Conservation (phyloP, 2,888 invertebrate genomes). For the Seladonia tumulorum region DNA sequence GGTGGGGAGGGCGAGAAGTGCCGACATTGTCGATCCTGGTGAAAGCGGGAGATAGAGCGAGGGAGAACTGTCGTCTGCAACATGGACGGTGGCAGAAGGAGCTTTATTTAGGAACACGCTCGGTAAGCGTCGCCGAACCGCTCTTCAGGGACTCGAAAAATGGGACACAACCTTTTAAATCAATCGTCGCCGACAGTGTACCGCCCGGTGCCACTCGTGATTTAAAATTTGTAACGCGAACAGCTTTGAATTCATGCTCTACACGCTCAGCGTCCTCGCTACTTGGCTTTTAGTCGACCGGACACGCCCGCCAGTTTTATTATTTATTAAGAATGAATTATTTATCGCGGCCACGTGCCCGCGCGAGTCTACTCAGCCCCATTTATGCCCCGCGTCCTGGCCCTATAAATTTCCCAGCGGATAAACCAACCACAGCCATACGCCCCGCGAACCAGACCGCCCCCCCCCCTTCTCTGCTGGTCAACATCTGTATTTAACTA, state of each 20-base stretch:
- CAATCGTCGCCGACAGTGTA: constrained; percentile 49
- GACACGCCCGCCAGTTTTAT: constrained; percentile 25
- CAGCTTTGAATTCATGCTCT: constrained; percentile 22
- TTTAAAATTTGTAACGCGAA: constrained; percentile 41
- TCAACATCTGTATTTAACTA: constrained; percentile 20
- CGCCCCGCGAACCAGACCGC: neutral
- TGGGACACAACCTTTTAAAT: constrained; percentile 60
- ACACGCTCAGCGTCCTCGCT: neutral
- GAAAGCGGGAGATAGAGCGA: neutral
- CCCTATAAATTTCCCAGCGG: constrained; percentile 6
- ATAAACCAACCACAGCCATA: constrained; percentile 6
- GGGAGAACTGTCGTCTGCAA: constrained; percentile 24
- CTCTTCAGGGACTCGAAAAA: constrained; percentile 54
- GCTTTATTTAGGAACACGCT: constrained; percentile 52
- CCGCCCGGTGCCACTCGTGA: constrained; percentile 30
- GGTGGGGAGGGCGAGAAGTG: neutral
- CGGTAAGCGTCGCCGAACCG: constrained; percentile 46
- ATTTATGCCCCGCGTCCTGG: neutral
- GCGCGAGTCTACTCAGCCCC: neutral
- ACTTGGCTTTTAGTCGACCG: neutral
- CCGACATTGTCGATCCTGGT: constrained; percentile 4
- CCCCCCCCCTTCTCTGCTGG: neutral
- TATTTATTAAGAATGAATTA: constrained; percentile 54
- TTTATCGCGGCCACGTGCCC: constrained; percentile 32
- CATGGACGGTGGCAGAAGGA: constrained; percentile 38